Percentiles rank a stretch among this genome's conserved stretches.
Conservation (phyloP, 2,113 vertebrate species). For the Thamnophis sirtalis region DNA sequence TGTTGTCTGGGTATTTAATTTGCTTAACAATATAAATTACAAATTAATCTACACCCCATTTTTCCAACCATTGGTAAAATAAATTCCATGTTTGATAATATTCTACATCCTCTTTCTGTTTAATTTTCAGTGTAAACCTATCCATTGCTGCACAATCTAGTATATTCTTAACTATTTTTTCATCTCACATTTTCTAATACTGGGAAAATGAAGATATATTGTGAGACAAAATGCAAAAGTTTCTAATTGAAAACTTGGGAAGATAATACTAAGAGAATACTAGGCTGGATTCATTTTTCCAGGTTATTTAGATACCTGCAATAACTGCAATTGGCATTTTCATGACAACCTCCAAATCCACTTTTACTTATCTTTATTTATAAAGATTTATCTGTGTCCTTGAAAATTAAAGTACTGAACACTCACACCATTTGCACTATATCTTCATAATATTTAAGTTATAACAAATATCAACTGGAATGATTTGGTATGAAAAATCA, state of each 20-base stretch:
- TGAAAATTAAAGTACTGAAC: constrained; percentile 35
- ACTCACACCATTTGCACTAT: background rate
- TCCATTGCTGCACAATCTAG: too few species aligned
- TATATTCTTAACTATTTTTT: too few species aligned
- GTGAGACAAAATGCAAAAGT: background rate
- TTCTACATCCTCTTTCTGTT: too few species aligned
- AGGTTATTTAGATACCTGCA: background rate
- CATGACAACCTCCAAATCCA: constrained; percentile 1
- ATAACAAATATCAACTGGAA: background rate
- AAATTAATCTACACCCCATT: too few species aligned
- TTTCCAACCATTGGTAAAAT: too few species aligned
- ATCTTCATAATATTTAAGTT: background rate
- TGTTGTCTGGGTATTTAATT: too few species aligned
- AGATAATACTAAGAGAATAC: background rate
- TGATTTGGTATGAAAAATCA: background rate
- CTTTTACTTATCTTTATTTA: constrained; percentile 17
- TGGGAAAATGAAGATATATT: too few species aligned
- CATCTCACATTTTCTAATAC: too few species aligned
- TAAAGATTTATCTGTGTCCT: constrained; percentile 19
- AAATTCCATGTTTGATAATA: too few species aligned
- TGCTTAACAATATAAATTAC: too few species aligned
- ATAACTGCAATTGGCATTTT: background rate
- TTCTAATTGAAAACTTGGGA: background rate
- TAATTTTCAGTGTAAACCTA: too few species aligned
- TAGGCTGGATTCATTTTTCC: background rate